phyloP scores from a whole-genome alignment of 2,113 vertebrate species.

The Psilopogon haemacephalus region DNA sequence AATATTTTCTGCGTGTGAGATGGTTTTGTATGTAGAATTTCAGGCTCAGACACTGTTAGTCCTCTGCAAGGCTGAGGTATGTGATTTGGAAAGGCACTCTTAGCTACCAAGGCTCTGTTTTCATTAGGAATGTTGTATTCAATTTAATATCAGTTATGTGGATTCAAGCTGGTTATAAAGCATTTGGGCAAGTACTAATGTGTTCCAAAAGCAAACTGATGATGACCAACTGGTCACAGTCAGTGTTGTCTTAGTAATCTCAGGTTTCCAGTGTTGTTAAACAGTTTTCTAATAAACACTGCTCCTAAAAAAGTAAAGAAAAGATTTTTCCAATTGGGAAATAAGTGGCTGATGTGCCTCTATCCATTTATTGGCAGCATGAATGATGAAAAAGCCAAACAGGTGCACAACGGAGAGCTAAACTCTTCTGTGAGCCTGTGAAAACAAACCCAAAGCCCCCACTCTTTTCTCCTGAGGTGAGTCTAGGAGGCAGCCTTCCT shows the following conservation, averaged over 20 bases:
- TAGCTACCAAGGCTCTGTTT: not conserved
- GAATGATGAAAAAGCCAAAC: constrained; percentile 18
- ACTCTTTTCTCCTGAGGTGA: constrained; percentile 3
- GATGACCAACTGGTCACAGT: not conserved
- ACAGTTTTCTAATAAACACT: not conserved
- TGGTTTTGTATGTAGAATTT: not conserved
- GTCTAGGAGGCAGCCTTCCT: constrained; percentile 11
- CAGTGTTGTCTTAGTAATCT: not conserved
- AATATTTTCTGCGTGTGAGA: not conserved
- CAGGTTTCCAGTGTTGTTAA: not conserved
- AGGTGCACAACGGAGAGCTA: constrained; percentile 10
- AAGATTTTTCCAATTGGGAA: not conserved
- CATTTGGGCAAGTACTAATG: not conserved
- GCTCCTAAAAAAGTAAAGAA: not conserved
- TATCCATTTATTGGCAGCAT: not conserved
- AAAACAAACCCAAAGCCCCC: not conserved
- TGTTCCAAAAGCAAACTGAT: not conserved
- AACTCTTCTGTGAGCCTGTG: not conserved
- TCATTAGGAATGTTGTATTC: not conserved
- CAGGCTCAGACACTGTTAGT: not conserved
- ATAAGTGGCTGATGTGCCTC: not conserved
- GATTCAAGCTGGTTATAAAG: not conserved
- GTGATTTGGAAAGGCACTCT: not conserved
- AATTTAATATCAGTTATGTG: not conserved
- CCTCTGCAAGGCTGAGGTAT: not conserved